These are phyloP conservation scores for Chloropsis hardwickii DNA, from an alignment of 2,113 vertebrate genomes.

Conservation along the genomic window DNA sequence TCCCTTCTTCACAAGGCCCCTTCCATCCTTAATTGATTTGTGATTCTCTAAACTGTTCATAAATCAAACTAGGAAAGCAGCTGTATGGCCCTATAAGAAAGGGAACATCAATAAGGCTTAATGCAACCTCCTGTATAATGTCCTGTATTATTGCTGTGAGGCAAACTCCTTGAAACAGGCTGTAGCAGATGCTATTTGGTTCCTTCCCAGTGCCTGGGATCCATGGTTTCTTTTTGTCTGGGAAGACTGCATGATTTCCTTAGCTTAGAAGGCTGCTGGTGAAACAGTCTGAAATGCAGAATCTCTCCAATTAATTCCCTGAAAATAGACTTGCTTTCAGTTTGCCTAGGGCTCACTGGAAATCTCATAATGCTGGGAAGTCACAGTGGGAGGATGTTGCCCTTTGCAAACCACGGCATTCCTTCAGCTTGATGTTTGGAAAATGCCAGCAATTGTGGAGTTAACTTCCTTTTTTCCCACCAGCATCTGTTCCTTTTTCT, in stretches of 20 bases:
- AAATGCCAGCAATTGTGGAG: slow-evolving; percentile 25
- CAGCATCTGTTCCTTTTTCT: slow-evolving; percentile 50
- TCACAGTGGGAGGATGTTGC: slow-evolving; percentile 40
- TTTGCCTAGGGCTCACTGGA: neutral
- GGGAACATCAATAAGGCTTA: neutral
- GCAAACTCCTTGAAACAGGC: neutral
- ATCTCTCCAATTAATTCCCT: neutral
- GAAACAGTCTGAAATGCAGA: slow-evolving; percentile 3
- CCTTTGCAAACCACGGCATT: slow-evolving; percentile 30
- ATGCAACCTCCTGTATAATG: neutral
- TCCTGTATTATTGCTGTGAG: neutral
- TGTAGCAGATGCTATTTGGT: neutral
- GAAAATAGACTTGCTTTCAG: slow-evolving; percentile 8
- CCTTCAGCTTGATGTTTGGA: slow-evolving; percentile 28
- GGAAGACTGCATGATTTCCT: neutral
- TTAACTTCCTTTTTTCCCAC: slow-evolving; percentile 62
- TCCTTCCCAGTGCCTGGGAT: neutral
- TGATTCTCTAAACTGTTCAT: neutral
- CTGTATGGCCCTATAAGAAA: neutral
- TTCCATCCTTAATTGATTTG: neutral
- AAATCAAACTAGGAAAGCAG: neutral
- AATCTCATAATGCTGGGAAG: neutral
- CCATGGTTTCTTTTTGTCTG: neutral
- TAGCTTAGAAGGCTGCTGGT: neutral
- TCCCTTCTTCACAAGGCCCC: neutral